A percentile compares a stretch with the other conserved stretches of the same genome.
Evolutionary conservation across 2,113 vertebrate genomes (phyloP).

Genomic region (Prionailurus bengalensis): DNA sequence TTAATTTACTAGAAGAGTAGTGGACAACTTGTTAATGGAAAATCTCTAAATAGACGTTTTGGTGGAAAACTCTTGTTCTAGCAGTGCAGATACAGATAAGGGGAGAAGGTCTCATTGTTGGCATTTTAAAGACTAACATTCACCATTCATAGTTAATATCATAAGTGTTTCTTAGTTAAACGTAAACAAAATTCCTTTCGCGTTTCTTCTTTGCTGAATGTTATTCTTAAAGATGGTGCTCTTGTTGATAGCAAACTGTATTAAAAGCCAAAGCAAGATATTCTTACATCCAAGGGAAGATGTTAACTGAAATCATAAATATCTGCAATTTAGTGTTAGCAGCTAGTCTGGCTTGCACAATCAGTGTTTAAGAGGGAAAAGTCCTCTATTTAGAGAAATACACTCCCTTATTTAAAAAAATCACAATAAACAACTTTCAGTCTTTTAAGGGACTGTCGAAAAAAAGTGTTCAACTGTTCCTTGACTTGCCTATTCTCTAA

Average conservation of each 20-base stretch:
- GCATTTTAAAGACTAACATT: neutral
- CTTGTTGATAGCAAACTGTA: constrained; percentile 68
- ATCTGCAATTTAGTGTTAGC: constrained; percentile 44
- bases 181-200: constrained; percentile 32
- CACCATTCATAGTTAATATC: neutral
- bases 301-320: constrained; percentile 63
- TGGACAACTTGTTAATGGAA: neutral
- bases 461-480: neutral
- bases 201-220: constrained; percentile 55
- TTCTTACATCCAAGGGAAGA: neutral
- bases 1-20: neutral
- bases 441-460: constrained; percentile 16
- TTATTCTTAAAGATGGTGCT: constrained; percentile 62
- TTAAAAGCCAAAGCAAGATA: constrained; percentile 73
- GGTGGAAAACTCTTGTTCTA: neutral
- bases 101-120: neutral
- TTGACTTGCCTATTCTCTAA: neutral
- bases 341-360: neutral
- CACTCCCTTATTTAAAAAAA: constrained; percentile 34
- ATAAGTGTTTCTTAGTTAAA: constrained; percentile 49
- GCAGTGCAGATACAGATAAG: neutral
- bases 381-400: constrained; percentile 44
- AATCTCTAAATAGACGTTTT: neutral
- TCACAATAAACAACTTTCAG: neutral
- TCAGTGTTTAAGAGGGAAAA: constrained; percentile 44